Base-by-base conservation (phyloP, 2,888 invertebrate genomes). In the Schizotus pectinicornis region DNA sequence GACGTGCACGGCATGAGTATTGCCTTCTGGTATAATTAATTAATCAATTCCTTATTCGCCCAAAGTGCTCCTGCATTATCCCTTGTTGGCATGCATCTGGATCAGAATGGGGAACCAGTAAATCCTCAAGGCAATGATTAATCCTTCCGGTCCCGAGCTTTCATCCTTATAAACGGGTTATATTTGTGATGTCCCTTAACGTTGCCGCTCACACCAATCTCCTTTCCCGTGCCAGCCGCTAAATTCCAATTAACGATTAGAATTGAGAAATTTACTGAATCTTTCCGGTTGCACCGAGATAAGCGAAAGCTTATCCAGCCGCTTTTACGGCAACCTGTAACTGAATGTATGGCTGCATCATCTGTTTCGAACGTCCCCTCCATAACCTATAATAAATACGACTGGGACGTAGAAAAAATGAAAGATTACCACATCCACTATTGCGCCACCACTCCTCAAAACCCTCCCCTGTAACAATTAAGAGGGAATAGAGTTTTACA, bases 31-130 rank as follows among this genome's bases (percentile, higher is more conserved):
- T 51, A 56, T 56, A 59, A 59, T 59, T 59, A 59, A 59, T 59
- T 59, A 59, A 59, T 59, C 59, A 56, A 51, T 59, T 56, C 59
- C 56, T 59, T 59, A 59, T 50, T 59, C 59, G 50, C 41, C 43
- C 56, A 51, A 56, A 59, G 56, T 59, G 59, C 56, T 56, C 59
- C 31, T 59, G 59, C 48, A 56, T 56, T 59, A 59, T 55, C 59
- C 59, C 56, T 51, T 37, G 56, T 59, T 59, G 55, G 59, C 51
- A 59, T 59, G 59, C 59, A 59, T 59, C 47, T 59, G 51, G 55
- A 59, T 59, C 42, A 47, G 46, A 38, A 43, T 45, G 54, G 50
- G 57, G 50, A 43, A 39, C 54, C 50, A 42, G 45, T 49, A 54
- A 54, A 59, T 54, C 47, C 58, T 58, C 42, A 36, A 37, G 52